phyloP scores from a whole-genome alignment of 2,888 invertebrate genomes.

The Hirudinaria manillensis region DNA sequence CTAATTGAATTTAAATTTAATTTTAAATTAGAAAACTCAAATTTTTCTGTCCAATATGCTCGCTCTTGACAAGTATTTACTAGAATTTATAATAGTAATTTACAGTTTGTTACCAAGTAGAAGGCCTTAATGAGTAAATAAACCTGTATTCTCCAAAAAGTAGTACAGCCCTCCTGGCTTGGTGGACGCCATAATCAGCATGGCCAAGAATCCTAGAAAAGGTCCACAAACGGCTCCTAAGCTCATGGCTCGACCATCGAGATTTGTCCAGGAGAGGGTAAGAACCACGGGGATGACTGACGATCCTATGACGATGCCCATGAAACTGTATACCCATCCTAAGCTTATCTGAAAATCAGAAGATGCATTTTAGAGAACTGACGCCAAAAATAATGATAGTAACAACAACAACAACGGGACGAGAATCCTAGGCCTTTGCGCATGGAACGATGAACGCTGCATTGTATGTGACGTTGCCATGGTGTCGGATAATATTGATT shows the following conservation, averaged over 20 bases:
- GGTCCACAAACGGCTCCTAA: conserved; percentile 49
- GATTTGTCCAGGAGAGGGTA: conserved; percentile 51
- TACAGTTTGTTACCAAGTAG: too few species aligned
- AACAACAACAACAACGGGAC: not conserved
- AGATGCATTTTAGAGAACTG: not conserved
- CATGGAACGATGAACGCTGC: too few species aligned
- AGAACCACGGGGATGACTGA: conserved; percentile 52
- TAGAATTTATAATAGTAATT: not conserved
- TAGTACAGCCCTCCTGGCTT: conserved; percentile 46
- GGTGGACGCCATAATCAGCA: conserved; percentile 49
- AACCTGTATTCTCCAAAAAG: conserved; percentile 47
- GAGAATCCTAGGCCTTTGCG: too few species aligned
- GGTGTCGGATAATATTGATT: too few species aligned
- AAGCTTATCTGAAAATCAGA: conserved; percentile 39
- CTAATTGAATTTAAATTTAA: not conserved
- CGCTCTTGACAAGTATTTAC: not conserved
- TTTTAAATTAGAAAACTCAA: not conserved
- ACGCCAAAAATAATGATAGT: not conserved
- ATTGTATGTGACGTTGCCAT: too few species aligned
- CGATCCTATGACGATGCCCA: conserved; percentile 54
- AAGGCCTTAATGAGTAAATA: not conserved
- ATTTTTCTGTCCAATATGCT: not conserved
- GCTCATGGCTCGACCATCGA: conserved; percentile 50
- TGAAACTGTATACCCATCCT: conserved; percentile 53
- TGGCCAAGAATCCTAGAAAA: conserved; percentile 47